Conservation (phyloP, 2,797 vertebrate genomes). For the Pristis pectinata region DNA sequence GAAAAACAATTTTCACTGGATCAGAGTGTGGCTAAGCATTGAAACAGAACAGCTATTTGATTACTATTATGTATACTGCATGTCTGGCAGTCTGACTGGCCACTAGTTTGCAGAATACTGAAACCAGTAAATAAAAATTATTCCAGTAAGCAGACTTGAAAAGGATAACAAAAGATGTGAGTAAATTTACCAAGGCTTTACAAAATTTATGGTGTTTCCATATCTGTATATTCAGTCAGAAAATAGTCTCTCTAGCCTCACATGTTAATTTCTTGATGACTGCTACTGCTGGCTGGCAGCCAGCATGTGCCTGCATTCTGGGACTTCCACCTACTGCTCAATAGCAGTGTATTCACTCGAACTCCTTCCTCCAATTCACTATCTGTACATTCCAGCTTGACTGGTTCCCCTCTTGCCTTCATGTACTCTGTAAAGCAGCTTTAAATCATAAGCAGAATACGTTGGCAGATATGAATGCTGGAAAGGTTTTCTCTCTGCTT, state of each 20-base stretch:
- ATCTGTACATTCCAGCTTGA: neutral
- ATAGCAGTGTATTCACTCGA: neutral
- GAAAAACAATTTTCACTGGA: neutral
- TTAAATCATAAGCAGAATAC: neutral
- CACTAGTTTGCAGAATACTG: neutral
- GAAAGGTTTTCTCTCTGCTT: neutral
- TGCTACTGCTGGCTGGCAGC: neutral
- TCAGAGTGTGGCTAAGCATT: neutral
- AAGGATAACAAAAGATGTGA: neutral
- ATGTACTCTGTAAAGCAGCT: neutral
- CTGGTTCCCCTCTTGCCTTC: neutral
- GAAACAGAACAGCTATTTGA: neutral
- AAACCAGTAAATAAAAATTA: neutral
- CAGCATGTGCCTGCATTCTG: neutral
- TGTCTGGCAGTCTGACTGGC: neutral
- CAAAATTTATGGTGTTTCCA: neutral
- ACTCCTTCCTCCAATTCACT: neutral
- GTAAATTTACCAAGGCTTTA: neutral
- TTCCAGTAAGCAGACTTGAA: neutral
- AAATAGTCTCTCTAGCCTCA: neutral
- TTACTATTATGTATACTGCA: neutral
- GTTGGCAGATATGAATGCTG: neutral
- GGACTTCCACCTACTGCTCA: neutral
- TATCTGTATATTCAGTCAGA: neutral
- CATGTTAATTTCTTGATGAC: neutral